A percentile compares a stretch with the other conserved stretches of the same genome.
Conservation (phyloP, 2,797 vertebrate species). For the Chrysocyon brachyurus region DNA sequence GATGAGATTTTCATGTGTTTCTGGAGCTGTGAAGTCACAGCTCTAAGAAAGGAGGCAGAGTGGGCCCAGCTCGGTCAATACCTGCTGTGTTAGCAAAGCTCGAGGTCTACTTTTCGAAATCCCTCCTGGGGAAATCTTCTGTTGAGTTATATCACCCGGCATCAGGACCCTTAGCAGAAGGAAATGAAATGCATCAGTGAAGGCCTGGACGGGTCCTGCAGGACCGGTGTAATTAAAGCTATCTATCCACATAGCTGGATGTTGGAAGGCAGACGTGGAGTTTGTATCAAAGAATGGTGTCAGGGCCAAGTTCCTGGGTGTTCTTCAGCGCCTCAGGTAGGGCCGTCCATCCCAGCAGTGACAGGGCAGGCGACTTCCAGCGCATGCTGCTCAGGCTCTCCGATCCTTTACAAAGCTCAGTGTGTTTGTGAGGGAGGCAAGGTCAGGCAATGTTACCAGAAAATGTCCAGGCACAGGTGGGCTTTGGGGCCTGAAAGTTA, state of each 20-base stretch:
- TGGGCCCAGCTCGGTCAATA: accelerated
- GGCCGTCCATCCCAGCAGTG: not conserved
- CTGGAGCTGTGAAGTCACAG: not conserved
- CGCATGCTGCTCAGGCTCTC: not conserved
- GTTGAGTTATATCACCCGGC: not conserved
- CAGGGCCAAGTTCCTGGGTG: not conserved
- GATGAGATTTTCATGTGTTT: not conserved
- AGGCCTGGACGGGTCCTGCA: not conserved
- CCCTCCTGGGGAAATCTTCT: not conserved
- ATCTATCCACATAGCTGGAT: not conserved
- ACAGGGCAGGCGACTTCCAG: not conserved
- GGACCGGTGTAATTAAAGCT: conserved; percentile 37
- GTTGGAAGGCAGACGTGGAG: accelerated
- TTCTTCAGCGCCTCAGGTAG: not conserved
- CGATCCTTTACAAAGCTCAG: not conserved
- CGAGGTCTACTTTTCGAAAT: not conserved
- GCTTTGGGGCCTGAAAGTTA: not conserved
- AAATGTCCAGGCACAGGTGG: not conserved
- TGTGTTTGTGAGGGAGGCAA: not conserved
- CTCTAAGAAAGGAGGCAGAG: not conserved
- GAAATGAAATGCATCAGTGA: not conserved
- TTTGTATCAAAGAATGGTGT: not conserved
- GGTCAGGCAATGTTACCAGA: not conserved
- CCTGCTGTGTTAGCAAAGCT: not conserved
- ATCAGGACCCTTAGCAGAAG: not conserved